Evolutionary conservation across 2,797 vertebrate genomes (phyloP), one percentile per base, ranked within the genome.

Genomic region (Hippocampus kuda): DNA sequence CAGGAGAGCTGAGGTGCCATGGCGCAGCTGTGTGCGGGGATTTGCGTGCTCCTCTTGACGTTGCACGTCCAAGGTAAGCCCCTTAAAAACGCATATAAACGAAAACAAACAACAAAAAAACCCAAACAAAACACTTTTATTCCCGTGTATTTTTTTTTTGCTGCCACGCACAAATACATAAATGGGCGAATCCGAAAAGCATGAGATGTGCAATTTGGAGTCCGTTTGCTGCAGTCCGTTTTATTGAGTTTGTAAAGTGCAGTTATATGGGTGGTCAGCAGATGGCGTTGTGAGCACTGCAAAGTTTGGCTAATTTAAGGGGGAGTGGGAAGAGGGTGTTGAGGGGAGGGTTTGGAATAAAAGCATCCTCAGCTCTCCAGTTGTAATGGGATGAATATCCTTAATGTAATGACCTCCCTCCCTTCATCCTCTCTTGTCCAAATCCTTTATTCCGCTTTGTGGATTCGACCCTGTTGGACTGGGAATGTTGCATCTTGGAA

Each of bases 41-140:
- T 88, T 65, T 91, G 88, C 89, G 89, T 87, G 72, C 85, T 91
- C 70, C 81, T 91, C 75, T 16, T 90, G 74, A 82, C 87, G 72
- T 77, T 90, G 75, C 87, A 86, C 78, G 77, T 86, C 68, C 88
- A 85, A 88, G 89, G 91, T 93, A 87, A 90, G 51, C 15, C 48
- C n/a, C 24, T 49, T 49, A 6, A 18, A 12, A 11, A 44, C 12
- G 10, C 12, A n/a, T 49, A 2, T 6, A 20, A 30, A 34, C 38
- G 9, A 16, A 27, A 8, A 24, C 24, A 24, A 26, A 13, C 8
- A 16, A 56, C 12, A 6, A 12, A 26, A 13, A 26, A 9, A 22
- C 2, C 5, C 12, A 6, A 12, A 26, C n/a, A 26, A 9, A 22
- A 7, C 5, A 15, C 6, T 66, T 4, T 30, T 42, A 68, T 57